Base-by-base conservation (phyloP, 2,113 vertebrate genomes). In the Sebastes fasciatus region DNA sequence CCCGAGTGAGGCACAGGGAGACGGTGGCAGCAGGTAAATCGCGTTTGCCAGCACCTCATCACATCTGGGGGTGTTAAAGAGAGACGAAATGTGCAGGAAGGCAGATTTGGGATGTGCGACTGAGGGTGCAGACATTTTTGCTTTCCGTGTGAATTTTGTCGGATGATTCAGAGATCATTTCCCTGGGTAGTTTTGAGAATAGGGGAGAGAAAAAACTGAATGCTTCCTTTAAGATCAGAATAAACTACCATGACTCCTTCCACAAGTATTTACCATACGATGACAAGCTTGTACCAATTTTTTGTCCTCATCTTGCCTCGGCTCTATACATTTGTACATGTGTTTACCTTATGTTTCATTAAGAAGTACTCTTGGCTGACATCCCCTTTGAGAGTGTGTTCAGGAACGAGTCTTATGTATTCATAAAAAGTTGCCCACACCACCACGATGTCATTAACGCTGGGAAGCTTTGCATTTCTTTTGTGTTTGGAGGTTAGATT, bases 11-110 rank as follows among this genome's bases (percentile, higher is more conserved):
- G 77, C 67, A 48, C 42, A n/a, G 49, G 10, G 73, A 86, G 78
- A 65, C 6, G 1, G 69, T 49, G 74, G 79, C 86, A 90, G 79
- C 86, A 90, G 86, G 91, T 90, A 76, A 90, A 58, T 71, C 26
- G 64, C 16, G 1, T 48, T 75, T 26, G 17, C 23, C 11, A n/a
- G 63, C 55, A 49, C 54, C 74, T 74, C 66, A 65, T 77, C 85
- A 70, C 73, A 55, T 81, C 42, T 34, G 79, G 78, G 49, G 57
- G 61, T 61, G 62, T 61, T 70, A n/a, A 77, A 64, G 77, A 68
- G 73, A 68, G 42, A 51, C 12, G 57, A 80, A 70, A 69, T 57
- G 83, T 84, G 78, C 51, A 60, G 34, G 42, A 40, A 55, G 54
- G 70, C 77, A 77, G 45, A 71, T 58, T 78, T 67, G 8, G 14